Base-by-base conservation (phyloP, 2,888 invertebrate species). In the Protophormia terraenovae region DNA sequence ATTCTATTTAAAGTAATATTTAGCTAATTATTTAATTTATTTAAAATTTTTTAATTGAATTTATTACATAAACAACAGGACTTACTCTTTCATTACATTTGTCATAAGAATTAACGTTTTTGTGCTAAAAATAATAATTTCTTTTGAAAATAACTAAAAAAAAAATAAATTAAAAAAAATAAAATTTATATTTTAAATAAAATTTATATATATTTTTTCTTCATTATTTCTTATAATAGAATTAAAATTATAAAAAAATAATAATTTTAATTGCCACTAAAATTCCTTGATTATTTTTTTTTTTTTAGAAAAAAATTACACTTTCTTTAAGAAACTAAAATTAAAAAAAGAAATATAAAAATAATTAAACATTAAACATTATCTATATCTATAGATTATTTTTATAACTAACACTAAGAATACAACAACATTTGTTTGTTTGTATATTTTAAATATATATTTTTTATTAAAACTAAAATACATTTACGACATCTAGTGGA, bases 311-410 rank as follows among this genome's bases (percentile, higher is more conserved):
- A n/a, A n/a, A n/a, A 45, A 64, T 27, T 58, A 69, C 14, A 75
- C n/a, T 83, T 77, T 83, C 50, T 77, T 77, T 12, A 71, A 77
- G 47, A 83, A 77, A 72, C 38, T n/a, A 58, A 71, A 77, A 67
- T 29, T 55, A 60, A 38, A 60, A 5, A 45, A 66, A 55, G 60
- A 67, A 60, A 38, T 32, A n/a, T 60, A 14, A 22, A 47, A 58
- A 27, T 45, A 19, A 14, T 24, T 38, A n/a, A n/a, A n/a, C n/a
- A 32, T n/a, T 73, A 27, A 24, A 27, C 8, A 24, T 27, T 71
- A 55, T 35, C n/a, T 45, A n/a, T 55, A 35, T 10, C 35, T 35
- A 32, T 35, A 35, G 35, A n/a, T 19, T 29, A 58, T 32, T n/a
- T 22, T 29, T 60, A 32, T 16, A 16, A 60, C 16, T 60, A 60